phyloP scores from a whole-genome alignment of 1,140 invertebrate species.

The Nephotettix cincticeps region DNA sequence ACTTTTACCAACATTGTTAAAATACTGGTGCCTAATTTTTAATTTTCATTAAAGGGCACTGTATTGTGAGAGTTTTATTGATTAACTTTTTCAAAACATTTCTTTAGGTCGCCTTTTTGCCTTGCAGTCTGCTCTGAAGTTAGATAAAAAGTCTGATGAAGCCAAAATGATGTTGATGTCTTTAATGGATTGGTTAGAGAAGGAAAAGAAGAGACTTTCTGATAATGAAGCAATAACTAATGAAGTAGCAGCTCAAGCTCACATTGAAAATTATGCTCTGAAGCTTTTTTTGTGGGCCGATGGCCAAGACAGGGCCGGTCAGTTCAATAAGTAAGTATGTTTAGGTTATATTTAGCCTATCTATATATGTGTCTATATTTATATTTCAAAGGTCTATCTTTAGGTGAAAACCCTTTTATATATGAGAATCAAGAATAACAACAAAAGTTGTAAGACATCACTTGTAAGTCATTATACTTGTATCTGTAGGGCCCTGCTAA shows the following conservation, averaged over 20 bases:
- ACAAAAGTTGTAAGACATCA: too few species aligned
- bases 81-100: neutral
- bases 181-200: constrained; percentile 92
- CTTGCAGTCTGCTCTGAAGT: constrained; percentile 59
- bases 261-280: constrained; percentile 94
- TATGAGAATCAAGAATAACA: too few species aligned
- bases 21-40: too few species aligned
- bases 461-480: too few species aligned
- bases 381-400: too few species aligned
- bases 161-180: constrained; percentile 51
- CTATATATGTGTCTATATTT: too few species aligned
- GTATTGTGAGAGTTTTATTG: too few species aligned
- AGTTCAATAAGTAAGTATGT: constrained; percentile 80
- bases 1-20: too few species aligned
- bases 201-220: constrained; percentile 65
- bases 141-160: constrained; percentile 59
- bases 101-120: constrained; percentile 60
- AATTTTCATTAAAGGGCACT: too few species aligned
- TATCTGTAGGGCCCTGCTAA: too few species aligned
- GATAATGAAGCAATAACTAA: constrained; percentile 84
- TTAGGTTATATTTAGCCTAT: too few species aligned
- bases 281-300: constrained; percentile 94
- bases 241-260: constrained; percentile 92
- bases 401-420: too few species aligned
- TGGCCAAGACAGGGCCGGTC: constrained; percentile 80